These are phyloP conservation scores for Herpailurus yagouaroundi DNA, from an alignment of 2,113 vertebrate genomes.

Conservation along the genomic window DNA sequence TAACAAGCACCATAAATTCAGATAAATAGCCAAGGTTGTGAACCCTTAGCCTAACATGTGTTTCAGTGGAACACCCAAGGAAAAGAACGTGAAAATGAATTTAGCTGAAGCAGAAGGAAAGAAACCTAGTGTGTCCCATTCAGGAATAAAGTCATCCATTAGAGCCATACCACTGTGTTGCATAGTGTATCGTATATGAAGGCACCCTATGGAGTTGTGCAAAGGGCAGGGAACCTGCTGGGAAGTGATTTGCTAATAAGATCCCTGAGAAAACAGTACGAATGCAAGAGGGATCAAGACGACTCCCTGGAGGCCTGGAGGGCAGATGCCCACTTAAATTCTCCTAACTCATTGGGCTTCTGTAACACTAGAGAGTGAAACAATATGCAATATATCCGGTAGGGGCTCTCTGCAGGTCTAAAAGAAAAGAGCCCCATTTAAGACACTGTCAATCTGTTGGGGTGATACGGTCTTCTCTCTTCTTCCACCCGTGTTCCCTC, in stretches of 20 bases:
- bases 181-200: fast-evolving
- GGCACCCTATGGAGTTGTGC: background rate
- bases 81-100: slow-evolving; percentile 1
- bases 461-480: background rate
- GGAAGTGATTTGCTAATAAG: background rate
- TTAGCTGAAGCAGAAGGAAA: background rate
- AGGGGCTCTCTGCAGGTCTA: background rate
- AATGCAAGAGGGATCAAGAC: background rate
- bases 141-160: background rate
- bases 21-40: background rate
- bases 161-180: fast-evolving
- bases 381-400: background rate
- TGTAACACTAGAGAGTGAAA: background rate
- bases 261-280: background rate
- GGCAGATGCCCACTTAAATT: background rate
- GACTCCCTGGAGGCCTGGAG: background rate
- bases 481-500: background rate
- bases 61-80: background rate
- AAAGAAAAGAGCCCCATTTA: background rate
- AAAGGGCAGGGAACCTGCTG: background rate
- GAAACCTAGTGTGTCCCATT: background rate
- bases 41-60: background rate
- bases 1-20: background rate
- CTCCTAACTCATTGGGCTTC: background rate
- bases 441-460: background rate